Base-by-base conservation (phyloP, 2,888 invertebrate genomes). In the Magallana nippona region DNA sequence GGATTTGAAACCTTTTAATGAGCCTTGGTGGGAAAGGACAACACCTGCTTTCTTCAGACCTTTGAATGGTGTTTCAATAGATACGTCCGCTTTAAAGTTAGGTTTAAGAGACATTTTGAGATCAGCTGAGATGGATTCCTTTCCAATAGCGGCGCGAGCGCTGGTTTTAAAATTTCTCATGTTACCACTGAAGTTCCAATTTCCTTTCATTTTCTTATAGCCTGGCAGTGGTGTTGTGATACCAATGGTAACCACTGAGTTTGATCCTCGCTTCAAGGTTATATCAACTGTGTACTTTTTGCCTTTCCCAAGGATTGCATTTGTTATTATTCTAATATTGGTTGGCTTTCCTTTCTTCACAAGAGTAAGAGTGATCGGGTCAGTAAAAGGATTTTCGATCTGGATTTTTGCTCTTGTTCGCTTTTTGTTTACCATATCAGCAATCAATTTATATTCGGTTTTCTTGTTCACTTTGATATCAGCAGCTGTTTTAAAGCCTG, bases 61-160 rank as follows among this genome's bases (percentile, higher is more conserved):
- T 79, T 87, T 82, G 55, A 88, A 87, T 13, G 90, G 90, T 58
- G 90, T 88, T 2, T 63, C 78, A 2, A 89, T 10, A 17, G 80
- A 82, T 19, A 62, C 1, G n/a, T 62, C 62, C 10, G 62, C 62
- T 19, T 62, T 62, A 10, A 62, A 62, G 1, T 62, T 62, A 19
- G 62, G 62, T 62, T 19, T n/a, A 0, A 89, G 15, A n/a, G 89
- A 86, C 2, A 87, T 86, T 78, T 86, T 85, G 15, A 89, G 80
- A 15, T 62, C 62, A 5, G 62, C 62, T n/a, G 62, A 10, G 19
- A 62, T n/a, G 19, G n/a, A 62, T 19, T 62, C 62, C 19, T 62
- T 62, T 62, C 62, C 62, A 62, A 62, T 62, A 19, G 62, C n/a
- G 3, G 19, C 62, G 10, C 62, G n/a, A n/a, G n/a, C 62, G 19